Evolutionary conservation across 1,140 invertebrate species (phyloP).

Genomic region (Ptiloglossa arizonensis): DNA sequence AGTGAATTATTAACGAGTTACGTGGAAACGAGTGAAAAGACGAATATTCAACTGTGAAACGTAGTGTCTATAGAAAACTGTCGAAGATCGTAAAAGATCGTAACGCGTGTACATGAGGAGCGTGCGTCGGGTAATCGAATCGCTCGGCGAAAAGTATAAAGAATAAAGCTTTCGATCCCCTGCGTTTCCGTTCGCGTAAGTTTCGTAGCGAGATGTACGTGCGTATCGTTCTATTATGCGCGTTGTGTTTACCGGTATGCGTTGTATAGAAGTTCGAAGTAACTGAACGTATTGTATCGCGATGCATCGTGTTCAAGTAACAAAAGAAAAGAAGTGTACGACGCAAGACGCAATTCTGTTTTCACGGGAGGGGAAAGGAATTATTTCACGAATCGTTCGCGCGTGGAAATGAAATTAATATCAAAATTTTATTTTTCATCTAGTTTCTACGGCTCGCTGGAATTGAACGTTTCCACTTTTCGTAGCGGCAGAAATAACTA

Average conservation of each 20-base stretch:
- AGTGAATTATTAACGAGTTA: not conserved
- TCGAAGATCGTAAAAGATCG: not conserved
- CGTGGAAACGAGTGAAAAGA: not conserved
- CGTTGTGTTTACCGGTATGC: not conserved
- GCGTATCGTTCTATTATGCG: not conserved
- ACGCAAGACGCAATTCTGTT: not conserved
- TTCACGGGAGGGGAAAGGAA: not conserved
- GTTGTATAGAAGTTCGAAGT: not conserved
- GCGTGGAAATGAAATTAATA: not conserved
- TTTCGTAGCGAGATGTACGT: not conserved
- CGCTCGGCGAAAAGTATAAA: not conserved
- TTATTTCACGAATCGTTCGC: not conserved
- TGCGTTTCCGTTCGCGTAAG: not conserved
- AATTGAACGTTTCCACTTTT: not conserved
- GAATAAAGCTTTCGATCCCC: slow-evolving; percentile 1
- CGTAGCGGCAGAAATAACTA: not conserved
- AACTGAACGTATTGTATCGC: slow-evolving; percentile 10
- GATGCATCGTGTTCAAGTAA: slow-evolving; percentile 16
- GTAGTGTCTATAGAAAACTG: not conserved
- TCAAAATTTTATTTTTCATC: not conserved
- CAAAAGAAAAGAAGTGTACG: slow-evolving; percentile 11
- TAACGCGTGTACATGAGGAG: not conserved
- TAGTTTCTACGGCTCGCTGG: too few relatives aligned
- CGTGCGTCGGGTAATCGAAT: slow-evolving; percentile 2
- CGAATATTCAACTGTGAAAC: not conserved